These are phyloP conservation scores for Sylvia borin DNA, from an alignment of 2,797 vertebrate species.

Conservation along the genomic window DNA sequence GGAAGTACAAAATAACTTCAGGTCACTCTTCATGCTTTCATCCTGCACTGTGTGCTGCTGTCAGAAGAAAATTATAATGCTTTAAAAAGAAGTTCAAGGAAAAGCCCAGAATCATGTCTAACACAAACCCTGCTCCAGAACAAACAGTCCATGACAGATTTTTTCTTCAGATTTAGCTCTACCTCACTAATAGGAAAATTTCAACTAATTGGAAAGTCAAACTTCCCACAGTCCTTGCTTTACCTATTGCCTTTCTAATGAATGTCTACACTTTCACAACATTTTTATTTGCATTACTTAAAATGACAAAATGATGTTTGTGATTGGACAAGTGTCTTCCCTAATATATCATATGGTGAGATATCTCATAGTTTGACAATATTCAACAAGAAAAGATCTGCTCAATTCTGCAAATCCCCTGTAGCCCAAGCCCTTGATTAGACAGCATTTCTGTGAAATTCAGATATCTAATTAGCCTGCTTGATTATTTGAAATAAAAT, in stretches of 20 bases:
- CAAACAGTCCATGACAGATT: not conserved
- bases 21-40: not conserved
- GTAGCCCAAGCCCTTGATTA: not conserved
- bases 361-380: not conserved
- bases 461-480: not conserved
- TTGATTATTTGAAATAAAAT: slow-evolving; percentile 25
- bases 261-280: not conserved
- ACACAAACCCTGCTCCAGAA: not conserved
- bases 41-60: fast-evolving
- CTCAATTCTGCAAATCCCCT: not conserved
- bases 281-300: not conserved
- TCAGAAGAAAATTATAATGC: not conserved
- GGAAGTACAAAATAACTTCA: not conserved
- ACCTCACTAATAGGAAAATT: not conserved
- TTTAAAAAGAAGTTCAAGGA: not conserved
- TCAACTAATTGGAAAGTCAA: slow-evolving; percentile 6
- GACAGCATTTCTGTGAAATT: not conserved
- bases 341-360: not conserved
- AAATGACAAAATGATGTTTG: not conserved
- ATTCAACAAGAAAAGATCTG: not conserved
- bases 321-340: not conserved
- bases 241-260: slow-evolving; percentile 4
- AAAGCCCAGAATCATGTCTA: not conserved
- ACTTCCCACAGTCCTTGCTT: not conserved
- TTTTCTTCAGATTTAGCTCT: not conserved